phyloP scores from a whole-genome alignment of 2,113 vertebrate genomes.

The Nothoprocta pentlandii region DNA sequence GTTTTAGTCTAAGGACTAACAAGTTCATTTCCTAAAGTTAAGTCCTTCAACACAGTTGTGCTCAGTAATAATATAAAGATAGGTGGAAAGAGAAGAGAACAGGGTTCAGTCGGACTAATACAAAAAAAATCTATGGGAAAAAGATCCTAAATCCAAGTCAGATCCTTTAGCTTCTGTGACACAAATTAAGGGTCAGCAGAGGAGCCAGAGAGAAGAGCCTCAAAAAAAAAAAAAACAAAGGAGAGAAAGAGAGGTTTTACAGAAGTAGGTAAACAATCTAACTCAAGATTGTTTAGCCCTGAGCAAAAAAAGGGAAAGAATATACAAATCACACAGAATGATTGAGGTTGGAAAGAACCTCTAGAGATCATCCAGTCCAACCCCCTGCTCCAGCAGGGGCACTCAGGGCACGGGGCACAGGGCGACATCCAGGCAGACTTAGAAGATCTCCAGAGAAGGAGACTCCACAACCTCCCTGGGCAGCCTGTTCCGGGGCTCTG shows the following conservation, averaged over 20 bases:
- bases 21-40: not conserved
- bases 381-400: no score
- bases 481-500: no score
- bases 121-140: not conserved
- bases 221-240: not conserved
- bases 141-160: not conserved
- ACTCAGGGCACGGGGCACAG: no score
- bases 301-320: not conserved
- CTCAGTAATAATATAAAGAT: not conserved
- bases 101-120: not conserved
- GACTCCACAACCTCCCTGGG: no score
- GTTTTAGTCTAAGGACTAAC: not conserved
- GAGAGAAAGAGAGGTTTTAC: not conserved
- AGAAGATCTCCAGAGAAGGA: no score
- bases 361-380: no score
- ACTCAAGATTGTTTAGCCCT: not conserved
- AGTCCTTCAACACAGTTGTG: not conserved
- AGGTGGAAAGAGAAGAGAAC: not conserved
- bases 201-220: not conserved
- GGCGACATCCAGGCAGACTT: no score
- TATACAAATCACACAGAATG: not conserved
- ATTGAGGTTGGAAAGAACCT: no score
- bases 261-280: not conserved
- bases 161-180: not conserved
- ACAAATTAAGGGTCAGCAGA: not conserved